phyloP scores from a whole-genome alignment of 2,797 vertebrate genomes.

The Centropyge bicolor region DNA sequence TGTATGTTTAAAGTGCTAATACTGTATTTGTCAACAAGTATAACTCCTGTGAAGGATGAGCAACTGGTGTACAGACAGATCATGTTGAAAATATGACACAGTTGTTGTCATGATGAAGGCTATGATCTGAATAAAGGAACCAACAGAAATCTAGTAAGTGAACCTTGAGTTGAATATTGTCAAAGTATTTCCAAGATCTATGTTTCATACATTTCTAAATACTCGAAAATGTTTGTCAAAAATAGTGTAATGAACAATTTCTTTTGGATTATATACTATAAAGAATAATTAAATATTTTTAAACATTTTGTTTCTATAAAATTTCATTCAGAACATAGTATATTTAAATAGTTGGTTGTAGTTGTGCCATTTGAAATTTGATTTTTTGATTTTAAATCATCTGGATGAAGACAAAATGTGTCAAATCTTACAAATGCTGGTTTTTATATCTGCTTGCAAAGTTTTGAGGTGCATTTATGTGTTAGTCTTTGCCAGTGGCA shows the following conservation, averaged over 20 bases:
- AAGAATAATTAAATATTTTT: not conserved
- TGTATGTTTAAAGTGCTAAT: not conserved
- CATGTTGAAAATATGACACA: not conserved
- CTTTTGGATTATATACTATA: too few species aligned
- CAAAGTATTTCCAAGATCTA: too few species aligned
- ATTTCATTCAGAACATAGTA: not conserved
- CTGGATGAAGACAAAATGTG: not conserved
- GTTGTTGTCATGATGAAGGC: not conserved
- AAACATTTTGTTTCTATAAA: not conserved
- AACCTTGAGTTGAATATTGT: too few species aligned
- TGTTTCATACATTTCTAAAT: not conserved
- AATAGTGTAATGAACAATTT: not conserved
- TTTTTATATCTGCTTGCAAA: not conserved
- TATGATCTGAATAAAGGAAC: not conserved
- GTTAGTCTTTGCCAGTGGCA: not conserved
- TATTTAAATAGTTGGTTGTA: not conserved
- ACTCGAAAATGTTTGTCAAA: not conserved
- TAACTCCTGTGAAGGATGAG: not conserved
- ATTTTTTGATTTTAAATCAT: not conserved
- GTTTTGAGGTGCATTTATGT: not conserved
- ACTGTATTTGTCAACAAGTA: not conserved
- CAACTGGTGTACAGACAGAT: not conserved
- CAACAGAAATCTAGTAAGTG: not conserved
- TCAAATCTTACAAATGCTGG: not conserved
- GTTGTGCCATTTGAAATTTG: not conserved